These are phyloP conservation scores for Rallus limicola DNA, from an alignment of 2,113 vertebrate genomes.

Conservation along the genomic window DNA sequence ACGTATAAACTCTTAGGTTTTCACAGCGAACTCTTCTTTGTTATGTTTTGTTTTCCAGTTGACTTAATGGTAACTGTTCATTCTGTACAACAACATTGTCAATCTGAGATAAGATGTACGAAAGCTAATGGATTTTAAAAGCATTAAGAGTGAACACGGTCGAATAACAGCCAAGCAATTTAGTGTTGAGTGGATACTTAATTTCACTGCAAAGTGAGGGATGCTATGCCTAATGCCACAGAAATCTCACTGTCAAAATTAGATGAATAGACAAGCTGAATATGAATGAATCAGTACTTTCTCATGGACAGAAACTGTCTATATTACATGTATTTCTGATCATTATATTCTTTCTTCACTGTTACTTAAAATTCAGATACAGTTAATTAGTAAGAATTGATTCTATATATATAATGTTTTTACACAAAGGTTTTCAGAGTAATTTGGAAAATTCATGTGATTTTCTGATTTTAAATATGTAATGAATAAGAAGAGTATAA, in stretches of 20 bases:
- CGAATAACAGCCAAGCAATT: background rate
- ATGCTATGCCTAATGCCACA: background rate
- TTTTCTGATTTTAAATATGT: background rate
- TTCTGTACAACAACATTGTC: background rate
- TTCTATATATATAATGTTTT: background rate
- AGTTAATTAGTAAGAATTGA: background rate
- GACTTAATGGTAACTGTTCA: background rate
- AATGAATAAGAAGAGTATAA: background rate
- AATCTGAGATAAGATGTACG: background rate
- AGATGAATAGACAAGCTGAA: background rate
- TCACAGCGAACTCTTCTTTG: background rate
- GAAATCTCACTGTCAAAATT: background rate
- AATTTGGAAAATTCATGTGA: background rate
- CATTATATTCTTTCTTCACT: background rate
- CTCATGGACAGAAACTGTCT: background rate
- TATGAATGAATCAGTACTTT: background rate
- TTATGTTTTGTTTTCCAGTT: conserved; percentile 5
- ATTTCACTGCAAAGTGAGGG: background rate
- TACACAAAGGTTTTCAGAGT: background rate
- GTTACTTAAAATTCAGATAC: background rate
- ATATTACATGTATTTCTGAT: background rate
- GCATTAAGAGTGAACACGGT: background rate
- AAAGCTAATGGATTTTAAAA: conserved; percentile 51
- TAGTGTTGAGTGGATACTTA: background rate
- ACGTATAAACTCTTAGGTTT: background rate